A percentile compares a stretch with the other conserved stretches of the same genome.
Evolutionary conservation across 2,113 vertebrate genomes (phyloP).

Genomic region (Stictonetta naevosa): DNA sequence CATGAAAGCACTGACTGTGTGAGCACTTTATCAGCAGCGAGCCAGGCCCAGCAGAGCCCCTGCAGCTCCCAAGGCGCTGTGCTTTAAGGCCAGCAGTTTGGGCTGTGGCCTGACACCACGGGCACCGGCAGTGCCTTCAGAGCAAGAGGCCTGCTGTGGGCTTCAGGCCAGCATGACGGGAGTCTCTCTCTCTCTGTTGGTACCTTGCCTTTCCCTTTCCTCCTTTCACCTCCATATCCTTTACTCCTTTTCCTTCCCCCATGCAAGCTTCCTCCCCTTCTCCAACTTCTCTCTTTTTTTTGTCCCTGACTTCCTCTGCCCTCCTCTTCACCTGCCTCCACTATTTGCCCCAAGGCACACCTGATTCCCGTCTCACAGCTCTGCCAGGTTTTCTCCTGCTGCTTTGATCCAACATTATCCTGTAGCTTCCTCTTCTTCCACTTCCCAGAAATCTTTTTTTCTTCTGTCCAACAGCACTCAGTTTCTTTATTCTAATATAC

Average conservation of each 20-base stretch:
- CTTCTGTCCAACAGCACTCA: neutral
- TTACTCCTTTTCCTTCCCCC: neutral
- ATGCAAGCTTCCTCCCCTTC: neutral
- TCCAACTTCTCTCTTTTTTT: neutral
- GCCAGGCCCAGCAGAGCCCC: neutral
- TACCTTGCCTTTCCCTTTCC: neutral
- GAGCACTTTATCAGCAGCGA: neutral
- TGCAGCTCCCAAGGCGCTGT: fast-evolving
- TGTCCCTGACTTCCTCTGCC: neutral
- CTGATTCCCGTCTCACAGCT: neutral
- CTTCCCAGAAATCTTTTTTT: neutral
- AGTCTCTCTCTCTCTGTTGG: neutral
- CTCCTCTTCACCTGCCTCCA: neutral
- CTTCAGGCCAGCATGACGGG: neutral
- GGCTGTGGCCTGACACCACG: neutral
- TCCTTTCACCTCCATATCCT: neutral
- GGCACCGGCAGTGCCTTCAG: neutral
- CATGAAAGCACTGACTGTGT: neutral
- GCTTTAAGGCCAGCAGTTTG: neutral
- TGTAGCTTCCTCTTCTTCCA: neutral
- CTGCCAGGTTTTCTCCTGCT: neutral
- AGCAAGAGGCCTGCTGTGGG: neutral
- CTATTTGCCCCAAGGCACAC: neutral
- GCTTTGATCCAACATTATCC: neutral
- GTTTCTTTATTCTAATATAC: neutral